Percentiles rank a stretch among this genome's conserved stretches.
Conservation (phyloP, 2,888 invertebrate genomes). For the Drepanosiphum platanoidis region DNA sequence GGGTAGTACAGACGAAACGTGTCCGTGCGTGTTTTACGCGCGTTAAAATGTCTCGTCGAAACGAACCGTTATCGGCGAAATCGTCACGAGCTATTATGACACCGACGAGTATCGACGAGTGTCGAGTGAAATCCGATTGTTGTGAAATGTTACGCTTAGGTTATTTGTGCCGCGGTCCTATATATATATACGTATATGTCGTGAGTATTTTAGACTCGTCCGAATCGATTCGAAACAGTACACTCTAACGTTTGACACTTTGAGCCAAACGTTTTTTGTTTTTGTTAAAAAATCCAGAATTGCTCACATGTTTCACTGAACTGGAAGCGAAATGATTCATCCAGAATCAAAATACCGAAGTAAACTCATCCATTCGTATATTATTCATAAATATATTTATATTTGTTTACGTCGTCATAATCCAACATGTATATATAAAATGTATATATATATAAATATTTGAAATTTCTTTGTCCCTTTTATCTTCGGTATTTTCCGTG, state of each 20-base stretch:
- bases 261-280: background rate
- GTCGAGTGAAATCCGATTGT: no score
- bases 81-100: no score
- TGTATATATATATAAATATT: background rate
- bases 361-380: background rate
- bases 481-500: no score
- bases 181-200: background rate
- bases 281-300: background rate
- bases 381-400: background rate
- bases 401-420: background rate
- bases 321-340: background rate
- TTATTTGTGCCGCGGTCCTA: no score
- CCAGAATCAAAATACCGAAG: background rate
- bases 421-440: background rate
- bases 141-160: no score
- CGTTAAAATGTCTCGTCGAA: no score
- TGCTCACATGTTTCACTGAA: background rate
- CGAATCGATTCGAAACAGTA: background rate
- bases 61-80: no score
- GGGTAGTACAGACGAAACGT: no score
- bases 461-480: background rate
- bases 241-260: background rate
- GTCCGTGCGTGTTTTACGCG: no score
- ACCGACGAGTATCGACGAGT: no score
- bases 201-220: background rate